Evolutionary conservation across 2,888 invertebrate species (phyloP).

Genomic region (Melitaea athalia): DNA sequence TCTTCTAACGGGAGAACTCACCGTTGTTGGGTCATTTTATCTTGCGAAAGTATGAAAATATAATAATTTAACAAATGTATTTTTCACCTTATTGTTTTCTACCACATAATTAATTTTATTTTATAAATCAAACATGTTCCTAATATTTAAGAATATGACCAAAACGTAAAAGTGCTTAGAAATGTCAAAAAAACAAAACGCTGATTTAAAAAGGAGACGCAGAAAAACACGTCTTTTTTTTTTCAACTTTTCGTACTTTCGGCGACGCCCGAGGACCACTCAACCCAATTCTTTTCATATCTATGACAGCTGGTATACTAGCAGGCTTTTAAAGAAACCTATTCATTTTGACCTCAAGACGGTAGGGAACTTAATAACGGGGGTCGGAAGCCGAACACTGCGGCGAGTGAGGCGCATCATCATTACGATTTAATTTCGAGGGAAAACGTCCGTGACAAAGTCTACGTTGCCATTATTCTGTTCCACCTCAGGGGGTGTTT

Average conservation of each 20-base stretch:
- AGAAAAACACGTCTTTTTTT: conserved; percentile 42
- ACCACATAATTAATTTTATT: neutral
- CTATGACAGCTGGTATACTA: conserved; percentile 72
- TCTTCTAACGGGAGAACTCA: conserved; percentile 31
- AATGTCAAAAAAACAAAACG: conserved; percentile 36
- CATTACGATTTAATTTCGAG: conserved; percentile 79
- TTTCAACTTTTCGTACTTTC: conserved; percentile 40
- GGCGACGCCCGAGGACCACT: conserved; percentile 55
- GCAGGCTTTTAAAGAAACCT: conserved; percentile 71
- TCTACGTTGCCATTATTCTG: conserved; percentile 76
- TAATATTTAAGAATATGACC: neutral
- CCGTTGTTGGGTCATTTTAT: conserved; percentile 38
- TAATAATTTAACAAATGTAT: neutral
- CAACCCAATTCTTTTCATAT: conserved; percentile 71
- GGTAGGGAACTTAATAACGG: conserved; percentile 72
- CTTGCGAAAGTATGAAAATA: conserved; percentile 25
- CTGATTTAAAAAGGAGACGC: conserved; percentile 36
- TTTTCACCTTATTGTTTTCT: no score
- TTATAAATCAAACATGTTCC: neutral
- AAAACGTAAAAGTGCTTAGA: conserved; percentile 19
- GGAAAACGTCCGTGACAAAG: conserved; percentile 78
- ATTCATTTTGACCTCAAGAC: conserved; percentile 79
- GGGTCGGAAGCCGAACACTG: conserved; percentile 62
- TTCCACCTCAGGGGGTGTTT: conserved; percentile 79
- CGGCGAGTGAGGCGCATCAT: conserved; percentile 73